These are phyloP conservation scores for Intellagama lesueurii DNA, from an alignment of 2,797 vertebrate species.

Conservation along the genomic window DNA sequence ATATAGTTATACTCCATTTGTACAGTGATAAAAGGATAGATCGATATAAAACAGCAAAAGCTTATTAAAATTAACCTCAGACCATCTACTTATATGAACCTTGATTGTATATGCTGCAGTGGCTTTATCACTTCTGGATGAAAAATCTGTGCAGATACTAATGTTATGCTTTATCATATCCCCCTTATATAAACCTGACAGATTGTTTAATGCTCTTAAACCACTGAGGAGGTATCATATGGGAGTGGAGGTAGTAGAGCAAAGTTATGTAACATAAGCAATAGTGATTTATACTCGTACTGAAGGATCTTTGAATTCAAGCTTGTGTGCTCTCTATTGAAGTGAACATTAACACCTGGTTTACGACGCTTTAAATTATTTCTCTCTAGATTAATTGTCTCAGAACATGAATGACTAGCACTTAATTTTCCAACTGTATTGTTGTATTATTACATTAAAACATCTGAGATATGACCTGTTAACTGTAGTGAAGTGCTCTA, in stretches of 20 bases:
- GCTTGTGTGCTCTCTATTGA: background rate
- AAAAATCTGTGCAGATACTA: background rate
- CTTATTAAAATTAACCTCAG: constrained; percentile 51
- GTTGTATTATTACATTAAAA: background rate
- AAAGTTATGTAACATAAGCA: background rate
- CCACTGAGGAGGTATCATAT: background rate
- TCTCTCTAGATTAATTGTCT: background rate
- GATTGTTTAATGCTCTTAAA: background rate
- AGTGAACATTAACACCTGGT: background rate
- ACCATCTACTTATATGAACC: constrained; percentile 63
- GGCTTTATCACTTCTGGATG: constrained; percentile 44
- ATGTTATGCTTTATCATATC: background rate
- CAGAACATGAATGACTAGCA: background rate
- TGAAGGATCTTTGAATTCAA: background rate
- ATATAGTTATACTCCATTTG: constrained; percentile 37
- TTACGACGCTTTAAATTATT: background rate
- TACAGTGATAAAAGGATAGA: constrained; percentile 30
- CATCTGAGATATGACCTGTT: background rate
- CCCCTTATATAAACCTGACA: background rate
- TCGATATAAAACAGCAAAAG: constrained; percentile 53
- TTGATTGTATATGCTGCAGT: constrained; percentile 46
- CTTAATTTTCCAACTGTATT: background rate
- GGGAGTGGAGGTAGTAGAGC: background rate
- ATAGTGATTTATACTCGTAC: background rate
- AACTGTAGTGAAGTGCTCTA: background rate